A percentile compares a stretch with the other conserved stretches of the same genome.
Evolutionary conservation across 2,888 invertebrate species (phyloP).

Genomic region (Ochropacha duplaris): DNA sequence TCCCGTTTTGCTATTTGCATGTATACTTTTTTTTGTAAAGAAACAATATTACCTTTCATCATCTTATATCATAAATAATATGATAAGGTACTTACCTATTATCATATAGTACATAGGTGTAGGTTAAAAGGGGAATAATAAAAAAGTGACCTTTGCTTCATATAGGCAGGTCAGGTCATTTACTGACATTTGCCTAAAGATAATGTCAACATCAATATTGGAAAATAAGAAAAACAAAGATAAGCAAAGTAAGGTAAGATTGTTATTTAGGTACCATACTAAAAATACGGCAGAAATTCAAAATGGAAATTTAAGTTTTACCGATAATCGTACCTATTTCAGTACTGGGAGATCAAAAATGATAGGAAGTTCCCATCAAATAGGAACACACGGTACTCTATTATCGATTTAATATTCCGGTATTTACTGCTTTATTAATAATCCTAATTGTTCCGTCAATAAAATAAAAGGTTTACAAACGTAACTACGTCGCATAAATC

Average conservation of each 20-base stretch:
- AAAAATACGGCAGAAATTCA: no score
- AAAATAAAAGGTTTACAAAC: conserved; percentile 11
- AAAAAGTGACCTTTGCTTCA: background rate
- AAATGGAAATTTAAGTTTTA: background rate
- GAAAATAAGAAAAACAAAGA: background rate
- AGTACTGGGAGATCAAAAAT: background rate
- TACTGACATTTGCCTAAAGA: background rate
- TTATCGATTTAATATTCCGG: conserved; percentile 36
- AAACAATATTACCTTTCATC: no score
- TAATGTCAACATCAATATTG: background rate
- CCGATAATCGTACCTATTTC: background rate
- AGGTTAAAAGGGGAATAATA: background rate
- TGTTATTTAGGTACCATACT: no score
- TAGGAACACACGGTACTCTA: no score
- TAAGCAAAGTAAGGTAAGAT: no score
- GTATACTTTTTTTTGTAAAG: no score
- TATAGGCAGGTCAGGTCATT: background rate
- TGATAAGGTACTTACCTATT: no score
- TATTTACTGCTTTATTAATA: conserved; percentile 16
- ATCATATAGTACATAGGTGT: no score
- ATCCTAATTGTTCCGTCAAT: conserved; percentile 2
- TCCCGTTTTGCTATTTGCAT: no score
- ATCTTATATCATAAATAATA: no score
- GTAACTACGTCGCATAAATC: conserved; percentile 17
- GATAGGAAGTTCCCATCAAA: conserved; percentile 3